A percentile compares a stretch with the other conserved stretches of the same genome.
Evolutionary conservation across 35 echinoderm and acorn worm species (phyloP).

Genomic region (Apostichopus californicus): DNA sequence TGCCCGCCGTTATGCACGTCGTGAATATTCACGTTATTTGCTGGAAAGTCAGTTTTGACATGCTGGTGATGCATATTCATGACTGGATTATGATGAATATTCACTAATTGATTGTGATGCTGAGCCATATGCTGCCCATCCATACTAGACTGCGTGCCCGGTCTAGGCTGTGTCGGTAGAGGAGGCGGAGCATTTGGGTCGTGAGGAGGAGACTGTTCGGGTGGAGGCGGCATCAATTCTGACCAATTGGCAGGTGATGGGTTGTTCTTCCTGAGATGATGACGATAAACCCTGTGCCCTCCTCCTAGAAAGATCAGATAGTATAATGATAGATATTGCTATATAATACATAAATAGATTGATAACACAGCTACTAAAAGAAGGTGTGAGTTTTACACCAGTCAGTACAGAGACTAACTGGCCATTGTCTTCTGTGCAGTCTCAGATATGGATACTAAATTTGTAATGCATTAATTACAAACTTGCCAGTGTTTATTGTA

Average conservation of each 20-base stretch:
- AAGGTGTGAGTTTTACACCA: no score
- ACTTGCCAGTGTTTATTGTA: no score
- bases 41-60: constrained; percentile 34
- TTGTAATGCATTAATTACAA: no score
- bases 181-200: constrained; percentile 43
- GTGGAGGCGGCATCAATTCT: constrained; percentile 87
- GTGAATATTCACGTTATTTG: constrained; percentile 46
- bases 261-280: constrained; percentile 51
- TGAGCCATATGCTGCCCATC: constrained; percentile 17
- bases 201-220: constrained; percentile 78
- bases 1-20: not conserved
- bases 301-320: not conserved
- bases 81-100: constrained; percentile 37
- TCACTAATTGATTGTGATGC: constrained; percentile 9
- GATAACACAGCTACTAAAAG: no score
- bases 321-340: no score
- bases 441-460: no score
- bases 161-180: constrained; percentile 49
- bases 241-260: constrained; percentile 79
- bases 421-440: not conserved
- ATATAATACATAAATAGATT: no score
- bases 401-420: no score
- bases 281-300: constrained; percentile 17
- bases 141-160: not conserved
- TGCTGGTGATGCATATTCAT: constrained; percentile 30